Evolutionary conservation across 1,140 invertebrate species (phyloP).

Genomic region (Probaryconus sp.): DNA sequence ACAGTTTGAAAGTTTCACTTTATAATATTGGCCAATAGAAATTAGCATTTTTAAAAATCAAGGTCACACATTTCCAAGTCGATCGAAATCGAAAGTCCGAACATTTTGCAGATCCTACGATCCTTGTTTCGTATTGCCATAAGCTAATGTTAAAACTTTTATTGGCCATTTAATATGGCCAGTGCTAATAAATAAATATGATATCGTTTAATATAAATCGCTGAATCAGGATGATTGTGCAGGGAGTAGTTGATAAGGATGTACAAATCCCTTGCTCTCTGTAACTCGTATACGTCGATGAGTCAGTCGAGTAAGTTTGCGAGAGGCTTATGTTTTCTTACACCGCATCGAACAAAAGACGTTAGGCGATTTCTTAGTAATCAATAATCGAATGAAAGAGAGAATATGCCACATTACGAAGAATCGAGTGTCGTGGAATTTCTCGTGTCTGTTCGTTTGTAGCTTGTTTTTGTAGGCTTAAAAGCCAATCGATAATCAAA

Average conservation of each 20-base stretch:
- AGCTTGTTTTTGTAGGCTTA: slow-evolving; percentile 29
- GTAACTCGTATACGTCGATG: slow-evolving; percentile 27
- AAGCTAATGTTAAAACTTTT: too few relatives aligned
- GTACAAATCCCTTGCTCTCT: slow-evolving; percentile 4
- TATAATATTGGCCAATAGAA: too few relatives aligned
- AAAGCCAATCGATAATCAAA: slow-evolving; percentile 15
- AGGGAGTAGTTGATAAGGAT: slow-evolving; percentile 2
- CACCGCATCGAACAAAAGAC: slow-evolving; percentile 35
- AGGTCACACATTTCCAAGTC: too few relatives aligned
- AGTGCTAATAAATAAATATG: too few relatives aligned
- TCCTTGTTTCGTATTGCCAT: too few relatives aligned
- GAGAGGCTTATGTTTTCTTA: slow-evolving; percentile 28
- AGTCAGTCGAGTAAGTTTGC: slow-evolving; percentile 5
- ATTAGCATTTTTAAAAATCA: too few relatives aligned
- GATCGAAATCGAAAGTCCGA: too few relatives aligned
- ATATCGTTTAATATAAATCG: not conserved
- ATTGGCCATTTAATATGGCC: too few relatives aligned
- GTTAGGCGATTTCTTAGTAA: slow-evolving; percentile 35
- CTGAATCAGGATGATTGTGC: slow-evolving; percentile 5
- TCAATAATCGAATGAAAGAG: slow-evolving; percentile 43
- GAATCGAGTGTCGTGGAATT: slow-evolving; percentile 35
- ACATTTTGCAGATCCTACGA: too few relatives aligned
- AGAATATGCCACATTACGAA: slow-evolving; percentile 38
- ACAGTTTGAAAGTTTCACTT: too few relatives aligned
- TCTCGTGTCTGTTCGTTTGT: slow-evolving; percentile 34